phyloP scores from a whole-genome alignment of 2,113 vertebrate species.

The Sarotherodon lohbergeri region DNA sequence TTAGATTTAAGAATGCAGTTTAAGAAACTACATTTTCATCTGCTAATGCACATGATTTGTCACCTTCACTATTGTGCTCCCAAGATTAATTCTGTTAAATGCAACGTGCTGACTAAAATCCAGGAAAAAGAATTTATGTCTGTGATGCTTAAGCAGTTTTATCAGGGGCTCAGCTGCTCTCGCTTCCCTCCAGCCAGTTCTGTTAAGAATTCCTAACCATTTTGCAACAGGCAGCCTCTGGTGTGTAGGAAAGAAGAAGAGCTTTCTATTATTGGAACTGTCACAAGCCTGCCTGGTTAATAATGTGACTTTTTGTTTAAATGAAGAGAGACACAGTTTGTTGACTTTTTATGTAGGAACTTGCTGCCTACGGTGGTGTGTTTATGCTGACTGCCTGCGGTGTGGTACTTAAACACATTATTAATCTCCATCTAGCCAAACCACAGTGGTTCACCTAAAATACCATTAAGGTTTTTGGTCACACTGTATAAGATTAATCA shows the following conservation, averaged over 20 bases:
- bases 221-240: not conserved
- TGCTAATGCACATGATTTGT: not conserved
- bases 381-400: not conserved
- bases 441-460: not conserved
- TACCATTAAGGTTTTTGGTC: not conserved
- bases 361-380: not conserved
- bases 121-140: not conserved
- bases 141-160: not conserved
- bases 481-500: not conserved
- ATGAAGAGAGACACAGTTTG: not conserved
- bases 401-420: not conserved
- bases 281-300: not conserved
- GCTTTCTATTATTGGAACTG: not conserved
- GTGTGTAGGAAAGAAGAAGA: not conserved
- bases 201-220: not conserved
- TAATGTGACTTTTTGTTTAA: conserved; percentile 6
- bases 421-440: not conserved
- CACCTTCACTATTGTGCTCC: not conserved
- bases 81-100: not conserved
- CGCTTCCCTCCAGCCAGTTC: not conserved
- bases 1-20: not conserved
- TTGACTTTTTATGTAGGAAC: not conserved
- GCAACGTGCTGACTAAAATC: not conserved
- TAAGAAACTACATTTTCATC: not conserved
- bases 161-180: not conserved